Evolutionary conservation across 2,113 vertebrate species (phyloP), one percentile per base, ranked within the genome.

Genomic region (Spermophilus dauricus): DNA sequence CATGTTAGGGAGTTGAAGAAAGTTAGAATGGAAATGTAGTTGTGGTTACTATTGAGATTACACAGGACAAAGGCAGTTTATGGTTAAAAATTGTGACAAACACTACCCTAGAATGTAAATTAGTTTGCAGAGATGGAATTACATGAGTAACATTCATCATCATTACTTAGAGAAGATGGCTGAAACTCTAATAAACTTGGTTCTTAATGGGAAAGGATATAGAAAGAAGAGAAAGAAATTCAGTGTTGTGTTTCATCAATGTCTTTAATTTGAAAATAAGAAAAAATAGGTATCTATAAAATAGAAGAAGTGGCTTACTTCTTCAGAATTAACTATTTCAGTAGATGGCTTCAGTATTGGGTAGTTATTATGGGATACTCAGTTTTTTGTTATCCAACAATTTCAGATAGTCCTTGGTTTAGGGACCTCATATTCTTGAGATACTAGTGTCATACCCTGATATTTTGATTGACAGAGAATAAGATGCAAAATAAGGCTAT

Each of bases 311-410:
- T 72, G n/a, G 13, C 1, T 85, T 89, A 70, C 5, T 84, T 72
- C 80, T 91, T 58, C 48, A 82, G 22, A 72, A 83, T 1, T 17
- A 86, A 48, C 2, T 61, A n/a, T 8, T 51, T 73, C 45, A 16
- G 7, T 61, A 18, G 4, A 4, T 39, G 7, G 2, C 1, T 63
- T 8, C 22, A 30, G 26, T 10, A 0, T 22, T 53, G 5, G 4
- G 22, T 63, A 42, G 34, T 42, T 48, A 89, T 63, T 37, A 24
- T 2, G 7, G 34, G 51, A 75, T 18, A 61, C 9, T 69, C 34
- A 30, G 20, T 53, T 42, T 61, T 77, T 51, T 67, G 32, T 61
- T 75, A 94, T 91, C 84, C 10, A n/a, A 20, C 26, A 75, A 8
- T 86, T 89, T 82, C 67, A 17, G 4, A 13, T 39, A 67, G 2